Conservation (phyloP, 2,113 vertebrate genomes). For the Hemiscyllium ocellatum region DNA sequence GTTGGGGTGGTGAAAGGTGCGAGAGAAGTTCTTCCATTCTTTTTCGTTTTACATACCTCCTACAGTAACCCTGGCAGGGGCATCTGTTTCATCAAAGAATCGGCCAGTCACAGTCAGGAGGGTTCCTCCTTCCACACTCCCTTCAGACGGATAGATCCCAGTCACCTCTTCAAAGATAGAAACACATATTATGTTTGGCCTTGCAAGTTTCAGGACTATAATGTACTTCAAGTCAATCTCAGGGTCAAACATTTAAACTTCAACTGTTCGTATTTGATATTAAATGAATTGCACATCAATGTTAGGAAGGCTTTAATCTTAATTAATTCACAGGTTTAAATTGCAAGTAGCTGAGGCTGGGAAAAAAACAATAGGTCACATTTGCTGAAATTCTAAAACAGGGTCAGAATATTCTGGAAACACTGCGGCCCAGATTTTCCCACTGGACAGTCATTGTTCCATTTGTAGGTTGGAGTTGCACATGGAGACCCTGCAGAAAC, state of each 20-base stretch:
- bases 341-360: neutral
- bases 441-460: no score
- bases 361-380: neutral
- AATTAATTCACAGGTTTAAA: neutral
- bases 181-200: neutral
- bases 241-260: neutral
- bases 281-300: neutral
- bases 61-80: constrained; percentile 55
- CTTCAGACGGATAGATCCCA: constrained; percentile 58
- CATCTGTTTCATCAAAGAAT: constrained; percentile 72
- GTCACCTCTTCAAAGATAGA: constrained; percentile 57
- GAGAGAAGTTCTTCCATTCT: neutral
- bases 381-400: neutral
- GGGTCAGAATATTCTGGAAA: neutral
- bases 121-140: constrained; percentile 64
- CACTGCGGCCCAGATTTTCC: neutral
- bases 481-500: no score
- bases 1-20: neutral
- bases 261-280: neutral
- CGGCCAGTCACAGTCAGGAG: constrained; percentile 59
- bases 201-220: neutral
- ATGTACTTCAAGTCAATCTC: neutral
- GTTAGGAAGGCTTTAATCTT: neutral
- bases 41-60: constrained; percentile 61
- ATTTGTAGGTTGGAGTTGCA: no score